These are phyloP conservation scores for Momotus momota DNA, from an alignment of 2,797 vertebrate genomes.

Conservation along the genomic window DNA sequence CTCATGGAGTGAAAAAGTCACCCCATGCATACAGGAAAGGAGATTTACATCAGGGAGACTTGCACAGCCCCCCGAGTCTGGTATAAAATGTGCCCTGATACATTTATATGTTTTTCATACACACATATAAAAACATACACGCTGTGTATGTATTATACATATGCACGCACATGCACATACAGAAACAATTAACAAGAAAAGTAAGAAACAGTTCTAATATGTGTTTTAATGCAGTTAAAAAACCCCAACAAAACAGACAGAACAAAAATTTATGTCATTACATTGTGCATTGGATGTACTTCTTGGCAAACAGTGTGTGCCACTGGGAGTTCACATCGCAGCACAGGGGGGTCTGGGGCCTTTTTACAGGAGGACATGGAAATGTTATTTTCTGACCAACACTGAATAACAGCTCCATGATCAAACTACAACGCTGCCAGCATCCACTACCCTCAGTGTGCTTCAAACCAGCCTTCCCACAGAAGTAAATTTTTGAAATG, in stretches of 20 bases:
- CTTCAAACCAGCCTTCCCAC: neutral
- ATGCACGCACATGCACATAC: neutral
- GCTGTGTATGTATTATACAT: neutral
- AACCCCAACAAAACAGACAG: fast-evolving
- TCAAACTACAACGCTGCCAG: neutral
- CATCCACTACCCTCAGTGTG: neutral
- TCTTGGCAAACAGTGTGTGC: neutral
- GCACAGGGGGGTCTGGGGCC: neutral
- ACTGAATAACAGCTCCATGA: neutral
- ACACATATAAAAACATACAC: neutral
- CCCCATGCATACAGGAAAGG: fast-evolving
- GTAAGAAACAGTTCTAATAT: neutral
- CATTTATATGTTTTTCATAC: neutral
- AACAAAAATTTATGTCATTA: neutral
- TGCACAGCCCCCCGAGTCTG: neutral
- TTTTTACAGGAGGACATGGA: neutral
- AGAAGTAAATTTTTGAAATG: neutral
- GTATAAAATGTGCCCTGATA: fast-evolving
- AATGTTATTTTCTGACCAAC: neutral
- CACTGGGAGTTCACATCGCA: neutral
- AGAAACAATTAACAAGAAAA: neutral
- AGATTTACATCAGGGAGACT: neutral
- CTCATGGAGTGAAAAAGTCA: neutral
- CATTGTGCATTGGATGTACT: neutral
- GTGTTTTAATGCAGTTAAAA: neutral